phyloP scores from a whole-genome alignment of 1,140 invertebrate species.

The Rhyacophila brunnea region DNA sequence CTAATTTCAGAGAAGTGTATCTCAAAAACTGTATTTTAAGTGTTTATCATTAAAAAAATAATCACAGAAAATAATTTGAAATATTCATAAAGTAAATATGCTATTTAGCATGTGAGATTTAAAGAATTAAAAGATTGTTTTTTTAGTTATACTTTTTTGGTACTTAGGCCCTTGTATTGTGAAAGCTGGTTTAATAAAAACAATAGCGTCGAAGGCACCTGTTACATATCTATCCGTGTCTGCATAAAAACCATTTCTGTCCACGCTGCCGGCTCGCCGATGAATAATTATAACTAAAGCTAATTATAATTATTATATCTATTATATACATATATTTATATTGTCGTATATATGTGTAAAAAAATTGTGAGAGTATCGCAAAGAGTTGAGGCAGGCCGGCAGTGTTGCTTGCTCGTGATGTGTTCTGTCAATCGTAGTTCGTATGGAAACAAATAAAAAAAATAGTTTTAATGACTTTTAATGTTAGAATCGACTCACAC shows the following conservation, averaged over 20 bases:
- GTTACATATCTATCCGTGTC: constrained; percentile 20
- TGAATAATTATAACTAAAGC: too few species aligned
- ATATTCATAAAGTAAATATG: too few species aligned
- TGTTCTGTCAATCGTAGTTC: constrained; percentile 27
- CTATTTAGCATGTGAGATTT: too few species aligned
- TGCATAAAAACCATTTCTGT: constrained; percentile 11
- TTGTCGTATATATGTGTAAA: not conserved
- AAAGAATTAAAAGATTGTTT: too few species aligned
- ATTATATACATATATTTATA: not conserved
- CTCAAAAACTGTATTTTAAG: too few species aligned
- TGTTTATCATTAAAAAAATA: too few species aligned
- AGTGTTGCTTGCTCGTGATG: constrained; percentile 13
- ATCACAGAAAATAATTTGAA: too few species aligned
- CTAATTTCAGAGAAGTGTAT: too few species aligned
- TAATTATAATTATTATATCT: not conserved
- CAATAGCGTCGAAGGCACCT: constrained; percentile 15
- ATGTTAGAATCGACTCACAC: constrained; percentile 17
- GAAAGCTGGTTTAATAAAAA: too few species aligned
- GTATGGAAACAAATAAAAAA: constrained; percentile 9
- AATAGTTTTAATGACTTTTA: constrained; percentile 17
- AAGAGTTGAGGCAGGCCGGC: not conserved
- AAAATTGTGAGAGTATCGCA: not conserved
- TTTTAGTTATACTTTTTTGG: too few species aligned
- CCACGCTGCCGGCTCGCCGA: too few species aligned
- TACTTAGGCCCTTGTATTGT: too few species aligned